phyloP scores from a whole-genome alignment of 37 sponge, comb jelly and placozoan genomes.

The Cladorhizidae sp. region DNA sequence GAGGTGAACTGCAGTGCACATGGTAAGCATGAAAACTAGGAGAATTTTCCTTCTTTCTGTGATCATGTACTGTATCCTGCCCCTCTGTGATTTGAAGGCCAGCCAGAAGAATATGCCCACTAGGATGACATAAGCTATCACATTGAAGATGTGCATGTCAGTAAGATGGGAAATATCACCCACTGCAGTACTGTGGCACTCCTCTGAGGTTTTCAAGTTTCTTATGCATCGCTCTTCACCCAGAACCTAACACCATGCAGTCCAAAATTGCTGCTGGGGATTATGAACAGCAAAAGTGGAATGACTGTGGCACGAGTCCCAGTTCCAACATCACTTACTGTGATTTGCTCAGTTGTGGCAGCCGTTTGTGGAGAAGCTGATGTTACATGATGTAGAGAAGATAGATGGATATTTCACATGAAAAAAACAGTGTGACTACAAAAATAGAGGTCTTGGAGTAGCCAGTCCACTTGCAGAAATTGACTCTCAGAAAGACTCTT shows the following conservation, averaged over 20 bases:
- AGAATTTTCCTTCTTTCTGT: no score
- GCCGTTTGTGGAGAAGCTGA: neutral
- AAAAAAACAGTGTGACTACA: neutral
- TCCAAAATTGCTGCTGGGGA: neutral
- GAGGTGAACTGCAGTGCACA: no score
- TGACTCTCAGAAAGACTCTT: neutral
- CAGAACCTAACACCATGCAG: neutral
- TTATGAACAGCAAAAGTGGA: neutral
- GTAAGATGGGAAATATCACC: no score
- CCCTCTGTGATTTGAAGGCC: no score
- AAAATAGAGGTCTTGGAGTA: neutral
- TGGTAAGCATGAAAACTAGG: no score
- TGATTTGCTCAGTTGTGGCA: neutral
- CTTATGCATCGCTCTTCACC: neutral
- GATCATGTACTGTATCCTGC: no score
- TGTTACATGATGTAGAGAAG: constrained; percentile 5
- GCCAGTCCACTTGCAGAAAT: neutral
- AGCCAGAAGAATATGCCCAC: no score
- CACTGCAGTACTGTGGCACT: no score
- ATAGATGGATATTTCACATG: neutral
- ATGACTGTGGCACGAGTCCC: neutral
- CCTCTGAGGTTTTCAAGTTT: no score
- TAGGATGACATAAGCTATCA: no score
- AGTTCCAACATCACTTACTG: neutral
- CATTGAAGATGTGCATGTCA: no score